Evolutionary conservation across 2,888 invertebrate species (phyloP).

Genomic region (Patella ulyssiponensis): DNA sequence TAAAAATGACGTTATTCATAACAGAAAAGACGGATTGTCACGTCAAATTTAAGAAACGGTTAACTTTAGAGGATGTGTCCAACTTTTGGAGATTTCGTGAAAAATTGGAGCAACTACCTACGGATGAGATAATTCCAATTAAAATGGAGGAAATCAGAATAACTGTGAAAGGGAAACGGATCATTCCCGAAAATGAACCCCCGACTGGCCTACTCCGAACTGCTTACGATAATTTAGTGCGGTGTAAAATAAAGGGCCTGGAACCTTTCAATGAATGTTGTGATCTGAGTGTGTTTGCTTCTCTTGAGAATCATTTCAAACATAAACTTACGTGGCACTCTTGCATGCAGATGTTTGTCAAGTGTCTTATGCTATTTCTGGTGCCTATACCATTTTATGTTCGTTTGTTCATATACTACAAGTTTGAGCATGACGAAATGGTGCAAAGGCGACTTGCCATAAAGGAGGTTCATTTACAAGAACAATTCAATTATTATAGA

Average conservation of each 20-base stretch:
- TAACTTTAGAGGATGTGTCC: conserved; percentile 54
- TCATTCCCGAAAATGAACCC: conserved; percentile 63
- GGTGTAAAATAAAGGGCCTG: conserved; percentile 64
- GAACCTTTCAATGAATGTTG: conserved; percentile 67
- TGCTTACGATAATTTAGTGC: conserved; percentile 60
- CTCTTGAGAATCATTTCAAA: conserved; percentile 47
- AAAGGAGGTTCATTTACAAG: conserved; percentile 41
- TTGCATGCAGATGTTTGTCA: conserved; percentile 53
- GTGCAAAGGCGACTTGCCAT: conserved; percentile 44
- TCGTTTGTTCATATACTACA: conserved; percentile 63
- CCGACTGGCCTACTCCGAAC: conserved; percentile 63
- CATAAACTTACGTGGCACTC: conserved; percentile 59
- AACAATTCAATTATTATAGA: conserved; percentile 55
- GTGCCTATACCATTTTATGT: conserved; percentile 66
- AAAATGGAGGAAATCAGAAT: conserved; percentile 56
- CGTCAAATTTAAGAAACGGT: conserved; percentile 51
- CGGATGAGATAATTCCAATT: conserved; percentile 54
- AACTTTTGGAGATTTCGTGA: conserved; percentile 56
- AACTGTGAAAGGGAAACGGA: conserved; percentile 62
- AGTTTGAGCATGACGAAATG: conserved; percentile 65
- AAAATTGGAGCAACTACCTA: conserved; percentile 46
- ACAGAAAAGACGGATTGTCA: conserved; percentile 53
- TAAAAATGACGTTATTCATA: conserved; percentile 59
- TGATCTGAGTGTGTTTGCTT: conserved; percentile 58
- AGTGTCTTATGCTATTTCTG: conserved; percentile 55